Evolutionary conservation across 2,797 vertebrate genomes (phyloP).

Genomic region (Clarias fuscus): DNA sequence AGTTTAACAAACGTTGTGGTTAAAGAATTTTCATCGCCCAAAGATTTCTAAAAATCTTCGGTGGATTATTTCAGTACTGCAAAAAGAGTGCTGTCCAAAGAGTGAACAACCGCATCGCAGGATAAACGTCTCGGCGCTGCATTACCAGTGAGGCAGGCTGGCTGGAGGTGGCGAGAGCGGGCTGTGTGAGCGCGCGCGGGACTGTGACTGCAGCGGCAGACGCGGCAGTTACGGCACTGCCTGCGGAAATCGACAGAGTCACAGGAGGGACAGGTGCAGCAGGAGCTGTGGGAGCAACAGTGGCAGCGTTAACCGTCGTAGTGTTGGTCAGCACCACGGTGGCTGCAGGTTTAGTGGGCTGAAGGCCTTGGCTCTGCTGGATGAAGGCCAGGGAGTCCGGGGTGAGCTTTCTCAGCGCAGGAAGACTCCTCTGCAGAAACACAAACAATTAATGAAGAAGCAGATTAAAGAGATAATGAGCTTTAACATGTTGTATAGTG

Average conservation of each 20-base stretch:
- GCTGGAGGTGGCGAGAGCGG: constrained; percentile 83
- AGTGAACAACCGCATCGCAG: not conserved
- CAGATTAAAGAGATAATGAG: not conserved
- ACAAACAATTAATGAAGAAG: not conserved
- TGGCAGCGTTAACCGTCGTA: constrained; percentile 29
- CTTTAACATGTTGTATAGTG: not conserved
- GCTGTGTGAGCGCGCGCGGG: constrained; percentile 83
- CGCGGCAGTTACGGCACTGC: constrained; percentile 64
- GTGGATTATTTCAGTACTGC: not conserved
- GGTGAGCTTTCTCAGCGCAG: constrained; percentile 94
- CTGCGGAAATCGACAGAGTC: not conserved
- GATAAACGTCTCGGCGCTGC: not conserved
- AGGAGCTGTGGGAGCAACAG: constrained; percentile 57
- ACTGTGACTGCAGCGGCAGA: constrained; percentile 69
- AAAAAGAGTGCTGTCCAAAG: not conserved
- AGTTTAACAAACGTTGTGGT: not conserved
- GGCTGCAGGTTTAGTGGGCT: constrained; percentile 57
- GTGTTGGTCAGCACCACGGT: constrained; percentile 71
- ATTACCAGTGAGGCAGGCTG: constrained; percentile 83
- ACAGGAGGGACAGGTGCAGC: constrained; percentile 52
- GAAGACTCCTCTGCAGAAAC: constrained; percentile 89
- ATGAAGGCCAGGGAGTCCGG: constrained; percentile 95
- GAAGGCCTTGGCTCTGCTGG: constrained; percentile 93
- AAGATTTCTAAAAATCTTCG: not conserved
- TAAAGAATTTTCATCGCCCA: not conserved